These are phyloP conservation scores for Stylophora pistillata DNA, from an alignment of 64 coral and sea anemone genomes.

Conservation along the genomic window DNA sequence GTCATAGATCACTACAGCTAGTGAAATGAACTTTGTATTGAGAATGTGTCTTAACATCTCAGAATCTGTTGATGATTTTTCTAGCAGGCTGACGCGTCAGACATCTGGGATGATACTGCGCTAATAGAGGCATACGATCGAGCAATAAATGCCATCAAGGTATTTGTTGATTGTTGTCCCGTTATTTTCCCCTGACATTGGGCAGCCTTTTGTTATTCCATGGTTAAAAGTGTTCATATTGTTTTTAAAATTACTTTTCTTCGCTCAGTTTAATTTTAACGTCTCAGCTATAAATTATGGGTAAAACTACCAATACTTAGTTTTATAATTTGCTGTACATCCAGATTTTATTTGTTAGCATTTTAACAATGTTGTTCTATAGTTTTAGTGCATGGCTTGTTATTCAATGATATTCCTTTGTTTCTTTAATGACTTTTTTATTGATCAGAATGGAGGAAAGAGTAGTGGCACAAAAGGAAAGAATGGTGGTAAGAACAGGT, in stretches of 20 bases:
- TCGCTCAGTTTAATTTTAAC: no score
- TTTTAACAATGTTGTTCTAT: no score
- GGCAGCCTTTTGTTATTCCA: no score
- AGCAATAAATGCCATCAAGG: slow-evolving; percentile 95
- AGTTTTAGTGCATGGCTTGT: no score
- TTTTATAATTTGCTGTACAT: no score
- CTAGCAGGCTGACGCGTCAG: slow-evolving; percentile 58
- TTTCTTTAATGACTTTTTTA: background rate
- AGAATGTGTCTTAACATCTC: background rate
- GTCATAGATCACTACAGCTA: no score
- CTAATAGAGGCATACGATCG: slow-evolving; percentile 95
- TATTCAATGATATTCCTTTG: background rate
- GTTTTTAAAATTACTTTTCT: no score
- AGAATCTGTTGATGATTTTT: background rate
- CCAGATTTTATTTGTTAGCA: no score
- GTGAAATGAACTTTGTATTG: no score
- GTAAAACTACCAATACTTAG: no score
- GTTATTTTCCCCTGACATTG: background rate
- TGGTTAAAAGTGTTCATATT: no score
- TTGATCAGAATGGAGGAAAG: slow-evolving; percentile 47
- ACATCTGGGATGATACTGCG: slow-evolving; percentile 98
- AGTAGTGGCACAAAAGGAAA: slow-evolving; percentile 43
- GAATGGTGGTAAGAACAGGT: slow-evolving; percentile 45
- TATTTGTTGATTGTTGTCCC: background rate
- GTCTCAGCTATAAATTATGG: no score